A percentile compares a stretch with the other conserved stretches of the same genome.
phyloP scores from a whole-genome alignment of 2,797 vertebrate species.

The Betta splendens region DNA sequence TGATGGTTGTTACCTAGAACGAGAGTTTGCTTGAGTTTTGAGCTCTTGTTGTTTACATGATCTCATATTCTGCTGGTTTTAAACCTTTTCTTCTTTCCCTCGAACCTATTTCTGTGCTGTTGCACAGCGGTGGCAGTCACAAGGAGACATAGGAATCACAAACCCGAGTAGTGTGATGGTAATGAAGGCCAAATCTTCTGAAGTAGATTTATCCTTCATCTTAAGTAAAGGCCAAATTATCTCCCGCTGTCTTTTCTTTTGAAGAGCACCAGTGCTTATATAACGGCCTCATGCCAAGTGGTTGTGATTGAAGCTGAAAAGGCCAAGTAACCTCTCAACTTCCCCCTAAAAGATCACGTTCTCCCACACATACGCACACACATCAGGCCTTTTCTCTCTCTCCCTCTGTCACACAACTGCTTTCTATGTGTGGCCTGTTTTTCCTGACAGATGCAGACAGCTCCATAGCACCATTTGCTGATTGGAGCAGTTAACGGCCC shows the following conservation, averaged over 20 bases:
- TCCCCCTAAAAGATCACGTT: conserved; percentile 56
- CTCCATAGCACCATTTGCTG: conserved; percentile 69
- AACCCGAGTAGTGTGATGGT: conserved; percentile 31
- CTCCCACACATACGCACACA: conserved; percentile 36
- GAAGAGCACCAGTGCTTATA: conserved; percentile 48
- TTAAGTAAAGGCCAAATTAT: conserved; percentile 59
- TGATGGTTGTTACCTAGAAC: neutral
- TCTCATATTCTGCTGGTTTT: no score
- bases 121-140: conserved; percentile 30
- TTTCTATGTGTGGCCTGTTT: conserved; percentile 36
- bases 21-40: no score
- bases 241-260: conserved; percentile 38
- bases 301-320: conserved; percentile 73
- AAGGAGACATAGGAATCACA: neutral
- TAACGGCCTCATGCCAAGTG: conserved; percentile 56
- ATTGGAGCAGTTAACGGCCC: conserved; percentile 75
- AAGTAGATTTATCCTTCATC: conserved; percentile 47
- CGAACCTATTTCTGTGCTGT: conserved; percentile 1
- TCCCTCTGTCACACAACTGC: conserved; percentile 41
- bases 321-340: conserved; percentile 65
- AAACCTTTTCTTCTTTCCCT: no score
- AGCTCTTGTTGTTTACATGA: no score
- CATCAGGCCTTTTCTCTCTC: conserved; percentile 31
- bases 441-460: conserved; percentile 62
- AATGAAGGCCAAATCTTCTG: conserved; percentile 40